Evolutionary conservation across 2,888 invertebrate species (phyloP), one percentile per base, ranked within the genome.

Genomic region (Azorinus chamasolen): DNA sequence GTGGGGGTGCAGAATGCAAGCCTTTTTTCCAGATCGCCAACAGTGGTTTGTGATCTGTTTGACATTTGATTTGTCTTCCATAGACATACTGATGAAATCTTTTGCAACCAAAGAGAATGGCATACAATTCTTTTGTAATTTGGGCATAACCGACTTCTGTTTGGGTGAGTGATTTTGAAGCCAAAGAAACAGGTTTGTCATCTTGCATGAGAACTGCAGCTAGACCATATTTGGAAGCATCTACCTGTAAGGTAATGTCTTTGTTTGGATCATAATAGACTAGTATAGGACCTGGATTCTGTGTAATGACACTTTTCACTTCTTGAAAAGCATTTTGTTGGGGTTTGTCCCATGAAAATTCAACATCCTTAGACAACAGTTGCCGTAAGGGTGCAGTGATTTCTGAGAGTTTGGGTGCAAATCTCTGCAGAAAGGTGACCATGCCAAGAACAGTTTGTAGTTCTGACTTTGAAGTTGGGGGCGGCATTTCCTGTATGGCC

Each of bases 221-320:
- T n/a, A n/a, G n/a, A n/a, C n/a, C n/a, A n/a, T n/a, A n/a, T 32
- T 61, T 51, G 10, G 78, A 83, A 8, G 83, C 78, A 45, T 88
- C 86, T 5, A 79, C 75, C 24, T 83, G 73, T 0, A 83, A 46
- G 22, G 71, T 82, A 0, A 86, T 22, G 6, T 41, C 50, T 20
- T 72, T 59, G 4, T 62, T 74, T 0, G 64, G 53, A 25, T 81
- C 79, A 54, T 74, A 83, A 25, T 81, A 81, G 22, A 72, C 50
- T 22, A 83, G 41, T 16, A 77, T 70, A n/a, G n/a, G n/a, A n/a
- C n/a, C n/a, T 46, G 83, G 76, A 6, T 27, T 32, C 37, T 50
- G 55, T 20, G 68, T 57, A 12, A 73, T 57, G 1, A 61, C 24
- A 3, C 43, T 37, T 45, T 75, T 63, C 32, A 68, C 54, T 20